Base-by-base conservation (phyloP, 2,888 invertebrate genomes). In the Catocala nupta region DNA sequence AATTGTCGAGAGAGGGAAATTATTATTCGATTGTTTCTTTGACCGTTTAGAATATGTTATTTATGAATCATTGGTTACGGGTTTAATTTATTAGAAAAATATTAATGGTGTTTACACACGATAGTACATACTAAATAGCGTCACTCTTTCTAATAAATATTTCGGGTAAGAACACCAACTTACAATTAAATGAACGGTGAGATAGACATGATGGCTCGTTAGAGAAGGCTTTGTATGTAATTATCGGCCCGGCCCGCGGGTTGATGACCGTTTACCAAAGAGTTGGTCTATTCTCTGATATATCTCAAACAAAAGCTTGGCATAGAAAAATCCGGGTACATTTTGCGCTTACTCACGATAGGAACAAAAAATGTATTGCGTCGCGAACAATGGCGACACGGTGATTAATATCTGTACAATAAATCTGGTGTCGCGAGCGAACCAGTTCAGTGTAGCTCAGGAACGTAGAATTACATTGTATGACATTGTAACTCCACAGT, bases 241-340 rank as follows among this genome's bases (percentile, higher is more conserved):
- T 91, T 91, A 92, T 84, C 78, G 79, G 71, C 74, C 78, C 68
- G 69, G 71, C 74, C 68, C 70, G 68, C 81, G 83, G 91, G 90
- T 90, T 86, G 88, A 87, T 86, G 90, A 90, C 91, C 91, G 90
- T 86, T 84, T 81, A 81, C 85, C 75, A 80, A 84, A 72, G 82
- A 81, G 73, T 16, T 79, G 75, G 82, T 81, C 89, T 90, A 90
- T 90, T 90, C 91, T 91, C 89, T 92, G 90, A 92, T 91, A 91
- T 90, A 81, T 77, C 82, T 85, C 89, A 90, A 91, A 93, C 92
- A 92, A 92, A 92, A 87, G 85, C 76, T 77, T 66, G 71, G 63
- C 68, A 73, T 76, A 71, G 85, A 87, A 87, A 87, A 82, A 75
- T 71, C 71, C 81, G 78, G 81, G 68, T 79, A 79, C 81, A 85